A percentile compares a stretch with the other conserved stretches of the same genome.
Evolutionary conservation across 2,113 vertebrate species (phyloP).

Genomic region (Copsychus sechellarum): DNA sequence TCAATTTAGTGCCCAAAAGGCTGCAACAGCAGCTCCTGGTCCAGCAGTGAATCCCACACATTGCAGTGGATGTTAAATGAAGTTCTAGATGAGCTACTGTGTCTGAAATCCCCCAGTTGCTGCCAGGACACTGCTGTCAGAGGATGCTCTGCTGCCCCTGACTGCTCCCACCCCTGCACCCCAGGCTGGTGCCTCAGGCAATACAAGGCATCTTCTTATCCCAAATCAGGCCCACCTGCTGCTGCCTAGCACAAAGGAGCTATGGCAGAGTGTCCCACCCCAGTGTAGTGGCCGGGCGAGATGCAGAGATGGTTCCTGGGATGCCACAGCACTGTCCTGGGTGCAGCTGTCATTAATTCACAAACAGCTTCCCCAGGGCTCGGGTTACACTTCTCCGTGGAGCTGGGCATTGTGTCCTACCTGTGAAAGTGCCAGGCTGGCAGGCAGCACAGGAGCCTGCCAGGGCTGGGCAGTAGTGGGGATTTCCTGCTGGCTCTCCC

Average conservation of each 20-base stretch:
- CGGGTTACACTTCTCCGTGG: rapidly evolving
- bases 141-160: rapidly evolving
- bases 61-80: not conserved
- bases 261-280: not conserved
- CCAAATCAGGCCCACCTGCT: not conserved
- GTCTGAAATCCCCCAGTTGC: not conserved
- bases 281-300: not conserved
- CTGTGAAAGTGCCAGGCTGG: rapidly evolving
- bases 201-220: not conserved
- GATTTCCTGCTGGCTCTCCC: not conserved
- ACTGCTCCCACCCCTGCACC: not conserved
- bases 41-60: not conserved
- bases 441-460: not conserved
- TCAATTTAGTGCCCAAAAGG: not conserved
- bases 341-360: not conserved
- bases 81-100: rapidly evolving
- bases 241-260: not conserved
- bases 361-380: not conserved
- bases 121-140: not conserved
- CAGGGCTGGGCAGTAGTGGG: not conserved
- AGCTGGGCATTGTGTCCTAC: rapidly evolving
- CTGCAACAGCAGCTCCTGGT: not conserved
- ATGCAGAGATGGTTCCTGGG: not conserved
- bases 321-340: not conserved
- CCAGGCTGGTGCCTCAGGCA: not conserved